These are phyloP conservation scores for Sylvia atricapilla DNA, from an alignment of 2,113 vertebrate genomes.

Conservation along the genomic window DNA sequence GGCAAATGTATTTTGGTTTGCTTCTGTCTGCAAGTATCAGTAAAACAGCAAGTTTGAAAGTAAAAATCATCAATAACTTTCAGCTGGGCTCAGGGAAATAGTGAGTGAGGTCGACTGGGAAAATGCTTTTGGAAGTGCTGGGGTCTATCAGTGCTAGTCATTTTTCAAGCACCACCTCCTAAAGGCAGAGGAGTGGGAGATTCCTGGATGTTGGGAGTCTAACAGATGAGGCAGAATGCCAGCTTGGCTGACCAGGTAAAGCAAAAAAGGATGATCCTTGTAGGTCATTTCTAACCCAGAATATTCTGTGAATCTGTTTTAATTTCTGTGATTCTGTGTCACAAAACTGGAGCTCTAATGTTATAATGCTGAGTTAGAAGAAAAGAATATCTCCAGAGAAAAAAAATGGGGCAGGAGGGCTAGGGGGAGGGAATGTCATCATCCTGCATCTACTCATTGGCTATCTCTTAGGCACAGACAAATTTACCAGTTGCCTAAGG, in stretches of 20 bases:
- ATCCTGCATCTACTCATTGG: not conserved
- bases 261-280: not conserved
- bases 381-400: not conserved
- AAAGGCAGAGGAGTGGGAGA: not conserved
- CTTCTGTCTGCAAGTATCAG: not conserved
- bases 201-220: not conserved
- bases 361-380: not conserved
- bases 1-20: not conserved
- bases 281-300: not conserved
- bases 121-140: not conserved
- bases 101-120: rapidly evolving
- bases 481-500: not conserved
- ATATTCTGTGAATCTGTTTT: not conserved
- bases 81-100: not conserved
- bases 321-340: not conserved
- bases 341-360: not conserved
- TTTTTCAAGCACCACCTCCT: not conserved
- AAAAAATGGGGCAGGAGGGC: rapidly evolving
- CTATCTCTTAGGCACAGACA: not conserved
- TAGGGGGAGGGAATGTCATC: not conserved
- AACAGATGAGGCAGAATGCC: not conserved
- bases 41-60: not conserved
- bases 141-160: not conserved
- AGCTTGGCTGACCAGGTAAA: not conserved
- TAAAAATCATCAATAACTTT: not conserved